phyloP scores from a whole-genome alignment of 2,888 invertebrate genomes.

The Agonopterix arenella region DNA sequence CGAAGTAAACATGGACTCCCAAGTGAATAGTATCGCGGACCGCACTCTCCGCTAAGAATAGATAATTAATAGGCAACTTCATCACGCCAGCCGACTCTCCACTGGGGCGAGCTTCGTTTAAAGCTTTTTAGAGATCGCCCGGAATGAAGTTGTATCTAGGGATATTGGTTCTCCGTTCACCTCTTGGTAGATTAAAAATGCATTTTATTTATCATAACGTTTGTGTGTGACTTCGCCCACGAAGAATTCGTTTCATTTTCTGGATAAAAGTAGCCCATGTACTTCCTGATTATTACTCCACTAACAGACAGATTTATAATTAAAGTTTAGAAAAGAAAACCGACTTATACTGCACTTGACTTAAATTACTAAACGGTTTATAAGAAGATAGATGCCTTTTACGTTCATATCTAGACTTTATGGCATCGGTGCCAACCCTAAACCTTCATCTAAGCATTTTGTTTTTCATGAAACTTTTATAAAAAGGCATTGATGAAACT shows the following conservation, averaged over 20 bases:
- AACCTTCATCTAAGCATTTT: too few species aligned
- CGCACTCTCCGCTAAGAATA: not conserved
- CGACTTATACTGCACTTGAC: too few species aligned
- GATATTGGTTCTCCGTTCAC: not conserved
- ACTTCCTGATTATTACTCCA: too few species aligned
- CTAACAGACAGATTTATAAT: too few species aligned
- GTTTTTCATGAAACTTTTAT: too few species aligned
- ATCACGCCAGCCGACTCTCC: slow-evolving; percentile 2
- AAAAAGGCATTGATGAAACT: too few species aligned
- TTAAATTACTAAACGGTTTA: too few species aligned
- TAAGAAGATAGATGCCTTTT: too few species aligned
- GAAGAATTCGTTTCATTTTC: not conserved
- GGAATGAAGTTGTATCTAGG: not conserved
- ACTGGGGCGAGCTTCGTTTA: not conserved
- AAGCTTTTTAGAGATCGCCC: not conserved
- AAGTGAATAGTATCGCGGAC: slow-evolving; percentile 2
- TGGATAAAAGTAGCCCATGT: too few species aligned
- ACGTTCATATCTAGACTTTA: too few species aligned
- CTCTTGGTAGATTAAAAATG: not conserved
- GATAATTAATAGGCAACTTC: slow-evolving; percentile 5
- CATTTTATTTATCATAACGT: not conserved
- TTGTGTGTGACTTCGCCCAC: not conserved
- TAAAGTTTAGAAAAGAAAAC: too few species aligned
- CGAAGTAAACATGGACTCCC: not conserved
- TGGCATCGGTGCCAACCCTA: too few species aligned